Evolutionary conservation across 2,888 invertebrate species (phyloP).

Genomic region (Noctua pronuba): DNA sequence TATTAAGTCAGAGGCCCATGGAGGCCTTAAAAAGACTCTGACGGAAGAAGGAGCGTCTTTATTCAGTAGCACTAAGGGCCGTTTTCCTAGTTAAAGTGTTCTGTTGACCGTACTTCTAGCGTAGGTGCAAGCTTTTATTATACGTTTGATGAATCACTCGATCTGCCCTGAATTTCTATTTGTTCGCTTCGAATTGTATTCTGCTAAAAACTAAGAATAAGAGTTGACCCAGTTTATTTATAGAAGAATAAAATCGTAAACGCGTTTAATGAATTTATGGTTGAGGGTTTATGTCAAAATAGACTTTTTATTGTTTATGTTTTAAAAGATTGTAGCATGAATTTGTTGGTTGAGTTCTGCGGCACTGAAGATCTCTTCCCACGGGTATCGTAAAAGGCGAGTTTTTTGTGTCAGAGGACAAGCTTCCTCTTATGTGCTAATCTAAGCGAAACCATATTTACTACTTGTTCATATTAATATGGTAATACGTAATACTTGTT

Average conservation of each 20-base stretch:
- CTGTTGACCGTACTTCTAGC: slow-evolving; percentile 37
- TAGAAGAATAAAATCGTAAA: slow-evolving; percentile 60
- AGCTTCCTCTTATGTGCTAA: not conserved
- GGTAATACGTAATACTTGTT: not conserved
- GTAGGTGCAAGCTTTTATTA: slow-evolving; percentile 72
- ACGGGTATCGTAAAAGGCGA: slow-evolving; percentile 19
- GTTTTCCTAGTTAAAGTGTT: slow-evolving; percentile 1
- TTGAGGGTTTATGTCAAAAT: slow-evolving; percentile 46
- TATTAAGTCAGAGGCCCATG: not conserved
- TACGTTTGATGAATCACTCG: slow-evolving; percentile 73
- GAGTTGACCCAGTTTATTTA: slow-evolving; percentile 60
- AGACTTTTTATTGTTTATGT: slow-evolving; percentile 47
- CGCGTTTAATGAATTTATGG: slow-evolving; percentile 53
- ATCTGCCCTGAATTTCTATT: slow-evolving; percentile 71
- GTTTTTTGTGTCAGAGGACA: slow-evolving; percentile 11
- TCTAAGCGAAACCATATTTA: not conserved
- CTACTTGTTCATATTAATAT: not conserved
- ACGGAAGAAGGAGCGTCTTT: not conserved
- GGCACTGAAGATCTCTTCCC: slow-evolving; percentile 19
- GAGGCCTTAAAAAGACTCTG: too few species aligned
- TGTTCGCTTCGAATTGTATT: slow-evolving; percentile 67
- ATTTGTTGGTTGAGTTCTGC: slow-evolving; percentile 9
- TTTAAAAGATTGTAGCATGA: slow-evolving; percentile 31
- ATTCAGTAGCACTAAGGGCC: not conserved
- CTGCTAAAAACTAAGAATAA: slow-evolving; percentile 54